Base-by-base conservation (phyloP, 2,888 invertebrate species). In the Pandemis cinnamomeana region DNA sequence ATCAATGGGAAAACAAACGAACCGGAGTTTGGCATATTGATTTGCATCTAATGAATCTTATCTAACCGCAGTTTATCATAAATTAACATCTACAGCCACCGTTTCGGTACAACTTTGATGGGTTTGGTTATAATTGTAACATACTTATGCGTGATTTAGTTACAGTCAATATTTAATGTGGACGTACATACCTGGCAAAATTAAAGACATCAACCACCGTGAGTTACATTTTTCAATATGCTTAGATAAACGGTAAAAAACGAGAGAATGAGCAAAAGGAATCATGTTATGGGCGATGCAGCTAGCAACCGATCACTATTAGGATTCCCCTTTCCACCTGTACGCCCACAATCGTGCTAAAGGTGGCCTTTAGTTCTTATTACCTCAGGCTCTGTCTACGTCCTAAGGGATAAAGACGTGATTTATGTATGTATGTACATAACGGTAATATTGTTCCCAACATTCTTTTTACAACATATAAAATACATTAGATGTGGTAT, bases 1-100 rank as follows among this genome's bases (percentile, higher is more conserved):
- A 87, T 88, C 87, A 87, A 81, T 82, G 81, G 80, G 80, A 84
- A 82, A 86, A 86, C 85, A 86, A 83, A 86, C 80, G 80, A 77
- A 79, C 81, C 78, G 79, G 80, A 83, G 81, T 82, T 83, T 82
- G 80, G 82, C 82, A 82, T 80, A 79, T 78, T 80, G 84, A 85
- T 85, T 67, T 69, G 71, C 67, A 71, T 75, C 67, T 75, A 76
- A 75, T 75, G 72, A 75, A 71, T 74, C 71, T 68, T 64, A 75
- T 68, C 55, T 42, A 67, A 67, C 48, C 69, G 41, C 60, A 66
- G 64, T 71, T 75, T 75, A 71, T 84, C 81, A 83, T 86, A 86
- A 71, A 71, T 71, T 74, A 67, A 41, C 70, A 74, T 74, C 66
- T 46, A 67, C 27, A n/a, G n/a, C 61, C 27, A 10, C 66, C 60